Conservation (phyloP, 2,888 invertebrate species). For the Cyaniris semiargus region DNA sequence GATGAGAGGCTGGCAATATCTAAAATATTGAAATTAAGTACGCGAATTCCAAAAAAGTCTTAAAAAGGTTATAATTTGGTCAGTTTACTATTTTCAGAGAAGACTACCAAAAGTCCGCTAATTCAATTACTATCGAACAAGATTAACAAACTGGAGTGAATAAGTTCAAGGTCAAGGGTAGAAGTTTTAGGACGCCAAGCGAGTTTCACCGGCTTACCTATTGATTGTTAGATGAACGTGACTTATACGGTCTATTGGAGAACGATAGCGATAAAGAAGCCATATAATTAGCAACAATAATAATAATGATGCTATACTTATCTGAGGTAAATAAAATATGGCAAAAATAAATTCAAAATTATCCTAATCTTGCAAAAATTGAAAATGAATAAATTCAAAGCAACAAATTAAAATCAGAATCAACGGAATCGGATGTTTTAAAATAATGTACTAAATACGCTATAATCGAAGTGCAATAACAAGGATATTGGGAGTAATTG, state of each 20-base stretch:
- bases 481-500: slow-evolving; percentile 2
- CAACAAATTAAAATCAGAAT: neutral
- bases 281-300: neutral
- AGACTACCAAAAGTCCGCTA: slow-evolving; percentile 16
- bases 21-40: too few species aligned
- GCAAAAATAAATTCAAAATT: neutral
- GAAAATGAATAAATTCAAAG: neutral
- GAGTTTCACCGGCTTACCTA: neutral
- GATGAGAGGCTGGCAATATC: too few species aligned
- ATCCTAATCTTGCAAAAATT: neutral
- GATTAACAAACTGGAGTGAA: neutral
- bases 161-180: slow-evolving; percentile 25
- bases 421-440: neutral
- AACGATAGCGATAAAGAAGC: neutral
- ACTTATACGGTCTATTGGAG: neutral
- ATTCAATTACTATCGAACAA: slow-evolving; percentile 22
- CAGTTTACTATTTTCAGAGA: neutral
- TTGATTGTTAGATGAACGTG: neutral
- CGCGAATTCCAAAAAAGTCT: neutral
- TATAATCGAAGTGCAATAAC: neutral
- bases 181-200: neutral
- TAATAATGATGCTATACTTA: neutral
- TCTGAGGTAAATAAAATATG: neutral
- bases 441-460: neutral
- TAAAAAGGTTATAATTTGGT: neutral